A percentile compares a stretch with the other conserved stretches of the same genome.
These are phyloP conservation scores for Dexiosoma caninum DNA, from an alignment of 2,888 invertebrate genomes.

Conservation along the genomic window DNA sequence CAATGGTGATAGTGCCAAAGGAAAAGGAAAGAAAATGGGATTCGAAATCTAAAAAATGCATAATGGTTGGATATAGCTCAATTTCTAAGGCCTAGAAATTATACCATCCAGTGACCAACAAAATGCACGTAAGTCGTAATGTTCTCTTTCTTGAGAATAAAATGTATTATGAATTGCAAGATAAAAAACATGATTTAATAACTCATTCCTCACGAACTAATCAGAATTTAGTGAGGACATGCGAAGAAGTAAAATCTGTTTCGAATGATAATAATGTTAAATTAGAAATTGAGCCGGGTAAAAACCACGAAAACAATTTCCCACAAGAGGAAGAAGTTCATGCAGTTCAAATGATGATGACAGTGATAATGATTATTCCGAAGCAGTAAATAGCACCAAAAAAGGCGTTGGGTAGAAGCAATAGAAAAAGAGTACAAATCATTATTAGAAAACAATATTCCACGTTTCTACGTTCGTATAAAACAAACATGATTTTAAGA, in stretches of 20 bases:
- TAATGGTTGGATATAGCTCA: constrained; percentile 26
- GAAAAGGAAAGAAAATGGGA: constrained; percentile 30
- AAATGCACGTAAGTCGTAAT: too few species aligned
- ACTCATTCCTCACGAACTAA: background rate
- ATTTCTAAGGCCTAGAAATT: constrained; percentile 23
- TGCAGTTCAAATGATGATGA: background rate
- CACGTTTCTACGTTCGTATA: too few species aligned
- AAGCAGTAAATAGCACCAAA: too few species aligned
- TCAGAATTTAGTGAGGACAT: constrained; percentile 28
- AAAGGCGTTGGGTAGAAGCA: constrained; percentile 16
- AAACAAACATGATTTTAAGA: constrained; percentile 17
- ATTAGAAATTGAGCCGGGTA: background rate
- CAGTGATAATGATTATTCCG: too few species aligned
- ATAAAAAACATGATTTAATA: background rate
- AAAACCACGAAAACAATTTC: background rate
- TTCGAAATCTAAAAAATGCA: constrained; percentile 12
- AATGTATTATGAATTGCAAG: background rate
- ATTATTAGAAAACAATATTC: constrained; percentile 69
- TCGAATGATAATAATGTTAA: background rate
- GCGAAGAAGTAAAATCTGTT: constrained; percentile 1
- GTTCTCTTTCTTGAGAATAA: background rate
- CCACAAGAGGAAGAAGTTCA: background rate
- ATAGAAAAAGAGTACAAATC: constrained; percentile 19
- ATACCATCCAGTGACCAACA: background rate
- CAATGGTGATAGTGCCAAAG: constrained; percentile 32